Base-by-base conservation (phyloP, 37 sponge, comb jelly and placozoan genomes). In the Chondrosia reniformis region DNA sequence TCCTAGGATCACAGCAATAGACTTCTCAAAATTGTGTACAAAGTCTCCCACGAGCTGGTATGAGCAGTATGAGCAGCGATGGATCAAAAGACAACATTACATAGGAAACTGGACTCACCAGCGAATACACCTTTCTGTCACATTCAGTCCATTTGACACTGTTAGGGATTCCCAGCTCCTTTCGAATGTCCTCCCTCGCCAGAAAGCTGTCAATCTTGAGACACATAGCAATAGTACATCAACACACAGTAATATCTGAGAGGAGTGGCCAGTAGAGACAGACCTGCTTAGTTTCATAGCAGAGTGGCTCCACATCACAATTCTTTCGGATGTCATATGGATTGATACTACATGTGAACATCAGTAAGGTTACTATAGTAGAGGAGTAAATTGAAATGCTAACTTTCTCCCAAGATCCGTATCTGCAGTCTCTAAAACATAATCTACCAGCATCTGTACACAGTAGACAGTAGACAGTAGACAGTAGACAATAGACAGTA, bases 401-500 rank as follows among this genome's bases (percentile, higher is more conserved):
- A 67, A 87, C 87, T 83, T 89, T 63, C 89, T 44, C 8, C 80
- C 80, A 28, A 83, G 42, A 6, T 43, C 79, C 41, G 40, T 75
- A 61, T 90, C 79, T 7, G 90, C 86, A 65, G 82, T 72, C 39
- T 79, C 79, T 39, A 89, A 49, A 10, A 89, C 85, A 55, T 55
- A 73, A 6, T 24, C 30, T 46, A 81, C 85, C 59, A 89, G 80
- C 2, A 81, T 1, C 89, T 89, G 33, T 7, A 43, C 28, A 49
- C n/a, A 44, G 62, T n/a, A n/a, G n/a, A n/a, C n/a, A n/a, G n/a
- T n/a, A n/a, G n/a, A n/a, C n/a, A n/a, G n/a, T n/a, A n/a, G n/a
- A n/a, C n/a, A n/a, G n/a, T n/a, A n/a, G n/a, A n/a, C n/a, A n/a
- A n/a, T n/a, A n/a, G n/a, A n/a, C n/a, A n/a, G n/a, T n/a, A n/a